phyloP scores from a whole-genome alignment of 2,113 vertebrate genomes.

The Scophthalmus maximus region DNA sequence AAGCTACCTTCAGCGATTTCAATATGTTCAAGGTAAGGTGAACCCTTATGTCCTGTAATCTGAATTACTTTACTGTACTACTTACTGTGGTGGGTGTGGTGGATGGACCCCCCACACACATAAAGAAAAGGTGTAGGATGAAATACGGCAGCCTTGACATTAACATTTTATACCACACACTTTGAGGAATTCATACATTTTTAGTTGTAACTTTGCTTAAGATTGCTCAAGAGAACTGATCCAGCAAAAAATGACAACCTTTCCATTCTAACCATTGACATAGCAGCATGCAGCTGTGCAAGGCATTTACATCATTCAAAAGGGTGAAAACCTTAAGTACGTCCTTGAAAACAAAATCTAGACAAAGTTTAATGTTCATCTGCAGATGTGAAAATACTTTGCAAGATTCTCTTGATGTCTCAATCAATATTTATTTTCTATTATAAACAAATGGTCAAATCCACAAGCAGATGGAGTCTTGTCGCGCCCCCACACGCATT shows the following conservation, averaged over 20 bases:
- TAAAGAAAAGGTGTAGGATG: background rate
- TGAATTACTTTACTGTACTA: too few relatives aligned
- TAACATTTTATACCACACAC: background rate
- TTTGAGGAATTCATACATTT: conserved; percentile 60
- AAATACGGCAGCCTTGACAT: background rate
- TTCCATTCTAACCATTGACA: background rate
- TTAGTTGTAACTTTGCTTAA: conserved; percentile 37
- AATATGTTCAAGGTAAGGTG: background rate
- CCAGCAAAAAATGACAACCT: conserved; percentile 4
- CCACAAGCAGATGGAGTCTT: background rate
- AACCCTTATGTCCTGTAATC: background rate
- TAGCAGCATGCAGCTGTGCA: background rate
- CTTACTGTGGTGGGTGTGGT: too few relatives aligned
- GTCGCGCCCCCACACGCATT: background rate
- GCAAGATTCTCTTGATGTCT: background rate
- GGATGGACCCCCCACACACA: background rate
- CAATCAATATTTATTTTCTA: background rate
- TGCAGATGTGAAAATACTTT: conserved; percentile 6
- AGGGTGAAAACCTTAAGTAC: background rate
- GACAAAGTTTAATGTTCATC: conserved; percentile 12
- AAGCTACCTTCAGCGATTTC: too few relatives aligned
- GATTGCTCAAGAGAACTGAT: conserved; percentile 37
- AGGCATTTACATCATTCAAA: background rate
- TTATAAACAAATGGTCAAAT: conserved; percentile 1
- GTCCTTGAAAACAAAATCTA: conserved; percentile 16